Evolutionary conservation across 2,113 vertebrate species (phyloP).

Genomic region (Penelope pileata): DNA sequence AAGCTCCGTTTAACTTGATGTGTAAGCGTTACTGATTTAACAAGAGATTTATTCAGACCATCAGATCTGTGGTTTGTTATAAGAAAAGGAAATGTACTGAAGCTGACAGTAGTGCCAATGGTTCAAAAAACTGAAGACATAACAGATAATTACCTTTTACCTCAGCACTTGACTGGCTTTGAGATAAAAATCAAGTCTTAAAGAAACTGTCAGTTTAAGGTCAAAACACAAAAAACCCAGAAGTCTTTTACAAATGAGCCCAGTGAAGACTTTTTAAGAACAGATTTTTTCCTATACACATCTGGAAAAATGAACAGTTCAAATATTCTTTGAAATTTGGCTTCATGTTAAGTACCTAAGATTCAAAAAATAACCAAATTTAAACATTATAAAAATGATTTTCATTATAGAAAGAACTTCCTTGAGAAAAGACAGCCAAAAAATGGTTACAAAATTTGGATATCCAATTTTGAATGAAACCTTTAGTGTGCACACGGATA

Average conservation of each 20-base stretch:
- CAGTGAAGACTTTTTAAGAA: background rate
- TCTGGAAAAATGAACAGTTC: background rate
- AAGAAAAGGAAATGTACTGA: background rate
- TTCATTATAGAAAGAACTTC: background rate
- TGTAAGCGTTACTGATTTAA: background rate
- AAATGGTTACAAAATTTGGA: background rate
- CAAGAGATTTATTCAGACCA: background rate
- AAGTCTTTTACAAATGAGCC: background rate
- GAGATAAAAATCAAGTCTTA: background rate
- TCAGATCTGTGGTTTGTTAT: background rate
- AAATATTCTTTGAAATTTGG: background rate
- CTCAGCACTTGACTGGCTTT: background rate
- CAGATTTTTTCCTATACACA: background rate
- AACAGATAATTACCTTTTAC: background rate
- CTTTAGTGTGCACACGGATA: background rate
- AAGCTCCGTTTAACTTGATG: background rate
- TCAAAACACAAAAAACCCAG: background rate
- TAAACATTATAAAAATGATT: background rate
- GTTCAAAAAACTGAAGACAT: background rate
- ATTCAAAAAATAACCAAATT: background rate
- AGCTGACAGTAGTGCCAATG: background rate
- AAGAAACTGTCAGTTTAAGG: background rate
- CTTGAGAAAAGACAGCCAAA: background rate
- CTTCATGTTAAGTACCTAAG: background rate
- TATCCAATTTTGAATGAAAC: background rate